phyloP scores from a whole-genome alignment of 2,113 vertebrate species.

The Lamprotornis superbus region DNA sequence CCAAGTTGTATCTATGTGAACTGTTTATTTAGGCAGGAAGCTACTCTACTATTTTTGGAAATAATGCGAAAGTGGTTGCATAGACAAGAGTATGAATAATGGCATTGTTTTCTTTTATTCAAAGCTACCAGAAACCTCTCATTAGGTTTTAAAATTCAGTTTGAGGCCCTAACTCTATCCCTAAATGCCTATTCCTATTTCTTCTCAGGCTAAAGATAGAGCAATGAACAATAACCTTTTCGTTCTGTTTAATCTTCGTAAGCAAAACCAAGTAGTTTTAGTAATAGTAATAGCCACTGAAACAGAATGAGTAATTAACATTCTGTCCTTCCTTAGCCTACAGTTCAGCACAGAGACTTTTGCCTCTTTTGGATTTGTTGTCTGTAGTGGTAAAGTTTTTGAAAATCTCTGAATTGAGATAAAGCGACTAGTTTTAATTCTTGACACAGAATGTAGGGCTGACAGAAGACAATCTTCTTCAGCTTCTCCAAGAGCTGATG shows the following conservation, averaged over 20 bases:
- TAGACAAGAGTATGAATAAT: constrained; percentile 28
- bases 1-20: not conserved
- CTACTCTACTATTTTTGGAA: constrained; percentile 49
- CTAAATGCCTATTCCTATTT: not conserved
- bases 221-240: not conserved
- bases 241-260: not conserved
- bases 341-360: not conserved
- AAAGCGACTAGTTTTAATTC: not conserved
- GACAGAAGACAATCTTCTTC: not conserved
- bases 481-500: not conserved
- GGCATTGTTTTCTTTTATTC: constrained; percentile 11
- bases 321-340: not conserved
- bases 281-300: not conserved
- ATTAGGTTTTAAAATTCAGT: constrained; percentile 15
- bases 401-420: not conserved
- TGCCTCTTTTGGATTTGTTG: not conserved
- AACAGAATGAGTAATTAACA: not conserved
- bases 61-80: constrained; percentile 38
- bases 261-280: not conserved
- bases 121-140: not conserved
- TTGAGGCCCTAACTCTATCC: not conserved
- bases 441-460: not conserved
- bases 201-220: not conserved
- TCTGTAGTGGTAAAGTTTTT: not conserved
- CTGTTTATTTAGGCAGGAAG: constrained; percentile 53